Evolutionary conservation across 2,113 vertebrate species (phyloP).

Genomic region (Corynorhinus townsendii): DNA sequence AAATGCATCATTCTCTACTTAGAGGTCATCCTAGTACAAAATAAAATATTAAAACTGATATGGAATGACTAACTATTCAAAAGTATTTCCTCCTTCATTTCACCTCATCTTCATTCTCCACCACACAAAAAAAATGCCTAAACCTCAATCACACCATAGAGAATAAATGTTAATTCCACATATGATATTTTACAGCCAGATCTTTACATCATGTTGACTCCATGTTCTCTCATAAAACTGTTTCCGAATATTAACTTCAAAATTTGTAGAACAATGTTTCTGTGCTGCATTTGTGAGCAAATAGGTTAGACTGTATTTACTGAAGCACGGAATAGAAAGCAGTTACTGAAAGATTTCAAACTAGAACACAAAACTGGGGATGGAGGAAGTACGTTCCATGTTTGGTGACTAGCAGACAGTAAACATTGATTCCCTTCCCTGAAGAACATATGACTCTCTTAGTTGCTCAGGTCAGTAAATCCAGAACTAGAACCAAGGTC

Average conservation of each 20-base stretch:
- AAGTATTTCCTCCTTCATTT: not conserved
- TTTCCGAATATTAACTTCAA: slow-evolving; percentile 44
- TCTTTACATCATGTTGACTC: slow-evolving; percentile 52
- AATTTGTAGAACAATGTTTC: not conserved
- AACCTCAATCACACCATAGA: slow-evolving; percentile 26
- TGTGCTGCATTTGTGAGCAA: not conserved
- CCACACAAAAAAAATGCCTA: not conserved
- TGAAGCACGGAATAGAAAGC: not conserved
- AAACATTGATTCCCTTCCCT: not conserved
- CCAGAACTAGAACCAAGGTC: not conserved
- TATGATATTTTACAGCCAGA: slow-evolving; percentile 4
- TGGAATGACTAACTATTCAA: not conserved
- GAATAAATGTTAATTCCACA: slow-evolving; percentile 18
- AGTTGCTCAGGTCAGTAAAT: not conserved
- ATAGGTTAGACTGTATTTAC: not conserved
- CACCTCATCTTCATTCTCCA: not conserved
- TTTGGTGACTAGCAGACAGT: not conserved
- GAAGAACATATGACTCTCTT: not conserved
- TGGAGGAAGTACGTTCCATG: not conserved
- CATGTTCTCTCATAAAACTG: slow-evolving; percentile 20
- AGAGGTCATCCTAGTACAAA: not conserved
- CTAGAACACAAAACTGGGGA: not conserved
- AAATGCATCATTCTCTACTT: not conserved
- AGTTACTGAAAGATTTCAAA: not conserved
- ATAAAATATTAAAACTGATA: not conserved